Evolutionary conservation across 1,140 invertebrate species (phyloP), one percentile per base, ranked within the genome.

Genomic region (Druon quercuslanigerum): DNA sequence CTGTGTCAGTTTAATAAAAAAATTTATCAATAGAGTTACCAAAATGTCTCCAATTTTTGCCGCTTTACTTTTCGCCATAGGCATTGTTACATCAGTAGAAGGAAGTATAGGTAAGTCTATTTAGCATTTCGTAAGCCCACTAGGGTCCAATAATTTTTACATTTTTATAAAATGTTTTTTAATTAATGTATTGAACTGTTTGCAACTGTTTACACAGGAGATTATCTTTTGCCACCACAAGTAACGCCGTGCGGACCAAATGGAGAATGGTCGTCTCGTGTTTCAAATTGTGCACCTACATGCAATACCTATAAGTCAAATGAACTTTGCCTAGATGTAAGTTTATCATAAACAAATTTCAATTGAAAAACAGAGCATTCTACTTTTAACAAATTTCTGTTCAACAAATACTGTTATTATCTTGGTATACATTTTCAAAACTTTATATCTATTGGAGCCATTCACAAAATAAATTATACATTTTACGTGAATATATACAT

Each of bases 161-260:
- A 33, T 33, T 33, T 33, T 33, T 33, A 33, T 20, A 7, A 33
- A 7, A 7, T 16, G 14, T 60, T 60, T 25, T 1, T 46, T 46
- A 9, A 46, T 46, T 46, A 11, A 46, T 46, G 4, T 46, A 46
- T 7, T 33, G 25, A 33, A 33, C 40, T 46, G 1, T 46, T 46
- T 7, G 40, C 9, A 46, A 46, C 11, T 46, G 8, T 11, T 46
- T 46, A 1, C 9, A 11, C 40, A 46, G 40, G 40, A 3, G 25
- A 11, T 6, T 46, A 1, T 46, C 40, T 46, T 46, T 9, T 46
- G 9, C 40, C 40, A 12, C 57, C 57, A 25, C 13, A 33, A 33
- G 33, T 60, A 7, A 33, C 57, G 11, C 25, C 12, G 33, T 66
- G 60, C 33, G 60, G 60, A n/a, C 60, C 60, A 40, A 66, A 66